A percentile compares a stretch with the other conserved stretches of the same genome.
These are phyloP conservation scores for Amblyraja radiata DNA, from an alignment of 2,797 vertebrate genomes.

Conservation along the genomic window DNA sequence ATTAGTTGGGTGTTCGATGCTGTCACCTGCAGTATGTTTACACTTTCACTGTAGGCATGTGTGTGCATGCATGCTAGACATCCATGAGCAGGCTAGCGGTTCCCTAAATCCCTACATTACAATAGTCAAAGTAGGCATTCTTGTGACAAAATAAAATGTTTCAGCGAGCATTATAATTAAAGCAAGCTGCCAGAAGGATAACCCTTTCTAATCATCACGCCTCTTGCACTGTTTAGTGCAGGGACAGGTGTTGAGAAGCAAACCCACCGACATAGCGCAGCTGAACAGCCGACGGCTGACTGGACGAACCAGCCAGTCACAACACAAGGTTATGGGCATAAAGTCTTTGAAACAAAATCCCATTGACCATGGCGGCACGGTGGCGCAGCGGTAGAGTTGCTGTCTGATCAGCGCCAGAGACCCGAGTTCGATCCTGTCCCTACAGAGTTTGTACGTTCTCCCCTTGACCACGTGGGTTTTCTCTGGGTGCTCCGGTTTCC, in stretches of 20 bases:
- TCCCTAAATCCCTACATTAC: constrained; percentile 22
- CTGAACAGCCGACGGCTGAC: not conserved
- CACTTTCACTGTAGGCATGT: not conserved
- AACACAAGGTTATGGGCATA: not conserved
- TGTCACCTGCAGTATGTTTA: not conserved
- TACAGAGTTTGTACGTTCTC: too few species aligned
- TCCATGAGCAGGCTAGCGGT: not conserved
- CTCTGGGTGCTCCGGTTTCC: too few species aligned
- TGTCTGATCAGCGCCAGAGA: too few species aligned
- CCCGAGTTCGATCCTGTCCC: too few species aligned
- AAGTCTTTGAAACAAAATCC: not conserved
- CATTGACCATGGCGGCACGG: not conserved
- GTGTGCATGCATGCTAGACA: not conserved
- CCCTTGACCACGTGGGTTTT: too few species aligned
- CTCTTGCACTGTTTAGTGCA: not conserved
- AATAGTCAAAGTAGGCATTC: not conserved
- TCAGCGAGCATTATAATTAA: constrained; percentile 28
- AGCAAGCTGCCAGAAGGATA: not conserved
- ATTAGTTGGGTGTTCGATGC: not conserved
- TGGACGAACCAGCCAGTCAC: not conserved
- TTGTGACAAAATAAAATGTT: constrained; percentile 18
- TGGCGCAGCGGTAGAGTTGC: too few species aligned
- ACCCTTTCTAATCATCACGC: not conserved
- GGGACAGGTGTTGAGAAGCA: not conserved
- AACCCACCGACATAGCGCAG: not conserved